Percentiles rank a stretch among this genome's conserved stretches.
These are phyloP conservation scores for Aulostomus chinensis DNA, from an alignment of 2,797 vertebrate genomes.

Conservation along the genomic window DNA sequence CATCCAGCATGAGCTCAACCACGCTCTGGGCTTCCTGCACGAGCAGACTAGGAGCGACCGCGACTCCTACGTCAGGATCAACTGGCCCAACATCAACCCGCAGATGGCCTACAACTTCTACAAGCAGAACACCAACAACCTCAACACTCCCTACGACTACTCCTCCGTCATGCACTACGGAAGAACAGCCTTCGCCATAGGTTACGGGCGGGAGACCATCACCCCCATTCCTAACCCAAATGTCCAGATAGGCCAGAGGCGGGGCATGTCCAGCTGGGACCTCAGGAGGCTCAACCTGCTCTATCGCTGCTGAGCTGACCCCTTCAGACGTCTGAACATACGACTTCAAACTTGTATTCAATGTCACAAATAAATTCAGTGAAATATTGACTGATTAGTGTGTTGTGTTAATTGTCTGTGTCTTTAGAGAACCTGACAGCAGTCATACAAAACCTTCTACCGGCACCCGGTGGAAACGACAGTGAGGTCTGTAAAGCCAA, in stretches of 20 bases:
- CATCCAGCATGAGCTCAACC: conserved; percentile 74
- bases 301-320: conserved; percentile 18
- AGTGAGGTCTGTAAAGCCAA: conserved; percentile 16
- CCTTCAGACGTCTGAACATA: too few species aligned
- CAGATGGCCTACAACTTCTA: not conserved
- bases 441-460: not conserved
- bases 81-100: conserved; percentile 66
- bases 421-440: too few species aligned
- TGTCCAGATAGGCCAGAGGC: conserved; percentile 39
- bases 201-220: conserved; percentile 27
- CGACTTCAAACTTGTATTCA: too few species aligned
- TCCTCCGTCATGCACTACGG: conserved; percentile 79
- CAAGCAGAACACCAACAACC: conserved; percentile 63
- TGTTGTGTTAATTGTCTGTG: too few species aligned
- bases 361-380: too few species aligned
- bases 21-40: conserved; percentile 75
- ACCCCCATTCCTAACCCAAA: conserved; percentile 33
- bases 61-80: conserved; percentile 72
- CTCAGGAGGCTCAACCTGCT: conserved; percentile 40
- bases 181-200: conserved; percentile 48
- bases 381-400: too few species aligned
- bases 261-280: conserved; percentile 40
- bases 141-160: conserved; percentile 76
- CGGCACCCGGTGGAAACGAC: not conserved
- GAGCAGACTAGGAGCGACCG: conserved; percentile 79